A percentile compares a stretch with the other conserved stretches of the same genome.
Conservation (phyloP, 2,797 vertebrate genomes). For the Pseudocheirus occidentalis region DNA sequence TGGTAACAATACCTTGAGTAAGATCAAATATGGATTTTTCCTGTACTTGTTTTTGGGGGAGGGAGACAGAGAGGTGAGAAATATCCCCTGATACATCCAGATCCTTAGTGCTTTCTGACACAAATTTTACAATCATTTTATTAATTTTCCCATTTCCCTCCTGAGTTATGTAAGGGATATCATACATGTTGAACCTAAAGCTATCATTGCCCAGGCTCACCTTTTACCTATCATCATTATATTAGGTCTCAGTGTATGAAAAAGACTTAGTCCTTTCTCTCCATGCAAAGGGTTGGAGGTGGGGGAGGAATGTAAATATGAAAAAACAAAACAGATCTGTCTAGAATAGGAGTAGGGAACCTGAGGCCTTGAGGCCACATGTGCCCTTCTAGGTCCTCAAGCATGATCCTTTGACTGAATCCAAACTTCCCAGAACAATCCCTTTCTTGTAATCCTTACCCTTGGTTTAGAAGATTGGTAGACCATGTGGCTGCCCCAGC, state of each 20-base stretch:
- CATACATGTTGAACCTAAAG: background rate
- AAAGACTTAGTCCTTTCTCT: background rate
- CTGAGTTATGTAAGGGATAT: background rate
- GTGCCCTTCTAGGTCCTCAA: too few relatives aligned
- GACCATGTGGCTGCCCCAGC: too few relatives aligned
- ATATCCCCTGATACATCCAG: background rate
- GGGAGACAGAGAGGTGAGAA: background rate
- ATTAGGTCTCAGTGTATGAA: background rate
- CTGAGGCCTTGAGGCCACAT: too few relatives aligned
- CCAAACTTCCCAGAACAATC: too few relatives aligned
- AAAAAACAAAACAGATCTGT: background rate
- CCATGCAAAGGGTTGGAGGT: background rate
- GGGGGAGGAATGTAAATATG: background rate
- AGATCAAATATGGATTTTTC: background rate
- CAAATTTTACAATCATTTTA: background rate
- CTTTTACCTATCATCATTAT: background rate
- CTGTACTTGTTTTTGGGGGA: background rate
- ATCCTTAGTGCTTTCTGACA: background rate
- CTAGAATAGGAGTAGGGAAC: background rate
- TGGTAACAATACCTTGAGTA: background rate
- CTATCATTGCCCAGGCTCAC: background rate
- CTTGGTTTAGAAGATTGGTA: background rate
- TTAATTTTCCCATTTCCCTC: background rate
- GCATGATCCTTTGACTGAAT: too few relatives aligned
- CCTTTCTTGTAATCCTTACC: too few relatives aligned